These are phyloP conservation scores for Spilogale gracilis DNA, from an alignment of 2,113 vertebrate species.

Conservation along the genomic window DNA sequence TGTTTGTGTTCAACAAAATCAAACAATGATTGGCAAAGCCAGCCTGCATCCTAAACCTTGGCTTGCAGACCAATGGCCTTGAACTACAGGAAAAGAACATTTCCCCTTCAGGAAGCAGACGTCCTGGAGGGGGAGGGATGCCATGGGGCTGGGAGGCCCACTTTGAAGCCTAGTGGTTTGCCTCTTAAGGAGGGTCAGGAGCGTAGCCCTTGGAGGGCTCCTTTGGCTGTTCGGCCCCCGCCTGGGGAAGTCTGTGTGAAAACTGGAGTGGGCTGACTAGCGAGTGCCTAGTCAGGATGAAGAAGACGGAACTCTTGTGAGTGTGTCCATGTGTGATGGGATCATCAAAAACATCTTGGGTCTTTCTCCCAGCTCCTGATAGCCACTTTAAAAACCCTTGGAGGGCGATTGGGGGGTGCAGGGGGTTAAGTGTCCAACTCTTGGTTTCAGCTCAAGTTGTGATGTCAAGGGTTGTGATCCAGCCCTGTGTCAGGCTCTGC, in stretches of 20 bases:
- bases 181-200: not conserved
- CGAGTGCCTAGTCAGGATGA: not conserved
- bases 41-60: slow-evolving; percentile 11
- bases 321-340: not conserved
- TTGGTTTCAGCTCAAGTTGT: not conserved
- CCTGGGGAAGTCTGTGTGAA: not conserved
- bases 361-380: not conserved
- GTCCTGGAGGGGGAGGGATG: not conserved
- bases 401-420: too few relatives aligned
- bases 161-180: rapidly evolving
- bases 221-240: not conserved
- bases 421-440: not conserved
- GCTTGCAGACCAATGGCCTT: slow-evolving; percentile 30
- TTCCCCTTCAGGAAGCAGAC: not conserved
- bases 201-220: not conserved
- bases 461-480: not conserved
- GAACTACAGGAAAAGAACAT: not conserved
- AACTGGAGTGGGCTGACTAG: rapidly evolving
- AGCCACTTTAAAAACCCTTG: not conserved
- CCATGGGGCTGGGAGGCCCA: not conserved
- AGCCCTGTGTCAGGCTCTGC: not conserved
- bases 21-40: slow-evolving; percentile 50
- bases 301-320: too few relatives aligned
- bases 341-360: not conserved
- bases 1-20: slow-evolving; percentile 26